Evolutionary conservation across 2,888 invertebrate species (phyloP).

Genomic region (Cryptosula pallasiana): DNA sequence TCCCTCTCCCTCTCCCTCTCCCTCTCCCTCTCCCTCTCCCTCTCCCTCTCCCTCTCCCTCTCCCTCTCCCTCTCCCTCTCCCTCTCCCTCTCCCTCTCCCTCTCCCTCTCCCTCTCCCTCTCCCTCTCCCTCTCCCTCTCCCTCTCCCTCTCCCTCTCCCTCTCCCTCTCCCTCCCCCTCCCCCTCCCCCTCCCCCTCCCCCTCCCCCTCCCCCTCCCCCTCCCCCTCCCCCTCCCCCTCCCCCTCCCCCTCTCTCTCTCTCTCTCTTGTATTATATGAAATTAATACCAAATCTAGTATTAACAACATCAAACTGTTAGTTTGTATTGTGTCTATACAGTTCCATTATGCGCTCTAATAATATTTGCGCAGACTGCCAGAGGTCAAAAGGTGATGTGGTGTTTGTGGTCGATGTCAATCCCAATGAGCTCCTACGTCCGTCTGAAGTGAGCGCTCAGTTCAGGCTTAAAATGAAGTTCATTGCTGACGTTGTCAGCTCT

Average conservation of each 20-base stretch:
- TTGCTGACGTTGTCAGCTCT: constrained; percentile 14
- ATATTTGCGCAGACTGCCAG: background rate
- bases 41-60: background rate
- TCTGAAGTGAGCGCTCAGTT: constrained; percentile 2
- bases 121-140: too few species aligned
- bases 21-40: background rate
- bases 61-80: too few species aligned
- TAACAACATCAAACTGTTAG: background rate
- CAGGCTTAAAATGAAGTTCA: constrained; percentile 9
- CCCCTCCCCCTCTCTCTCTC: background rate
- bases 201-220: too few species aligned
- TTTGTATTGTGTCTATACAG: background rate
- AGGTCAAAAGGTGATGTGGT: background rate
- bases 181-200: too few species aligned
- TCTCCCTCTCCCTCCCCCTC: too few species aligned
- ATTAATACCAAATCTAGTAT: background rate
- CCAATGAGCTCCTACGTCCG: background rate
- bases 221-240: background rate
- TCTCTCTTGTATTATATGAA: background rate
- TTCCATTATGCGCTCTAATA: background rate
- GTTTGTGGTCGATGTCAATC: constrained; percentile 19
- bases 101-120: too few species aligned
- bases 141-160: too few species aligned
- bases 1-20: background rate
- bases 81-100: too few species aligned